Base-by-base conservation (phyloP, 2,113 vertebrate species). In the Arenaria interpres region DNA sequence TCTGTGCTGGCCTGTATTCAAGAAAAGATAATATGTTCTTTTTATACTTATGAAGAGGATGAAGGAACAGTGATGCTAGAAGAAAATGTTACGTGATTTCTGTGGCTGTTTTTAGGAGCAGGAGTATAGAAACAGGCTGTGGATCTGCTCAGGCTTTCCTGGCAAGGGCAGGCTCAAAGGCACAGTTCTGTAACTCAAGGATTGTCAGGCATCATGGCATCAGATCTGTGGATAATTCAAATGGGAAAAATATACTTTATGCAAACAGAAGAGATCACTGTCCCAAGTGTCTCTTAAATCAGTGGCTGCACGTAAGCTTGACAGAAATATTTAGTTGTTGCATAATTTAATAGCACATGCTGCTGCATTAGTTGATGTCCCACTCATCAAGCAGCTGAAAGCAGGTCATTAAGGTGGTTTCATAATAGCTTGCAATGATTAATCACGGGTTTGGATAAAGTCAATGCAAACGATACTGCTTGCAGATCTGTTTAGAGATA, bases 1-100 rank as follows among this genome's bases (percentile, higher is more conserved):
- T 82, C 76, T 92, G 23, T 69, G 45, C 53, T 92, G 91, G 69
- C 66, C 50, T 91, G 73, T 73, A 57, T 79, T 95, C 74, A 89
- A 87, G 80, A 73, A 76, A 96, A 89, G 64, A 93, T 88, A 91
- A 43, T 92, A 28, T 22, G 25, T 85, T 93, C 41, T 89, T 89
- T 93, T 95, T 96, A 89, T 93, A 92, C 32, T 93, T 90, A 30
- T 3, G 53, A 84, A 90, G 92, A 75, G 73, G 76, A 73, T 89
- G 85, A 82, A 89, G 73, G 66, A 91, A 72, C 33, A 82, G 67
- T 73, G 74, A 91, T 91, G 78, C 62, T 88, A 41, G 74, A 91
- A 89, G 72, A 92, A 90, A 90, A 77, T 32, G 19, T 87, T 92
- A 53, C 7, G 1, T 92, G 73, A 50, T 91, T 96, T 87, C 48